These are phyloP conservation scores for Philopotamus ludificatus DNA, from an alignment of 1,140 invertebrate species.

Conservation along the genomic window DNA sequence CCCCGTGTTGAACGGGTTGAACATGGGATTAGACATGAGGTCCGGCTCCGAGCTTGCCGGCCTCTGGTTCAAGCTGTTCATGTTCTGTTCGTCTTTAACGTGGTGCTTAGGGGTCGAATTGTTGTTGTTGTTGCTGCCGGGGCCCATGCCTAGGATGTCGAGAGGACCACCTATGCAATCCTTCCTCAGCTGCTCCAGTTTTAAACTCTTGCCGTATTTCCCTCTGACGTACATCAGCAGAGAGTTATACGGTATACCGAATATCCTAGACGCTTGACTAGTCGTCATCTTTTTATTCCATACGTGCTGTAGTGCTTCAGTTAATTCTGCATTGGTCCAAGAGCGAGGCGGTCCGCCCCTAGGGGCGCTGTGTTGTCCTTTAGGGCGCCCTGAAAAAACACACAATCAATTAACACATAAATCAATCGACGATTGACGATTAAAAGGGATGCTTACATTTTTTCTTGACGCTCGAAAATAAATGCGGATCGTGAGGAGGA, in stretches of 20 bases:
- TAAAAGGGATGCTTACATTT: slow-evolving; percentile 60
- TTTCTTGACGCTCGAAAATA: slow-evolving; percentile 65
- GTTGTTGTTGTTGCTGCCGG: slow-evolving; percentile 70
- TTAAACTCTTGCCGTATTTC: slow-evolving; percentile 86
- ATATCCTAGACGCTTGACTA: slow-evolving; percentile 83
- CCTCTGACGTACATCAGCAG: slow-evolving; percentile 89
- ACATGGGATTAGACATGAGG: slow-evolving; percentile 61
- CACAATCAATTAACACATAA: slow-evolving; percentile 13
- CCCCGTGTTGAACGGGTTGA: slow-evolving; percentile 69
- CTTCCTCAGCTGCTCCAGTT: slow-evolving; percentile 81
- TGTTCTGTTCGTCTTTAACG: slow-evolving; percentile 52
- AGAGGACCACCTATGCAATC: slow-evolving; percentile 78
- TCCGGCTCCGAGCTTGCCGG: slow-evolving; percentile 64
- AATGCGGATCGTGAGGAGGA: slow-evolving; percentile 58
- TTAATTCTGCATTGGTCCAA: slow-evolving; percentile 87
- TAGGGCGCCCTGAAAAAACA: slow-evolving; percentile 62
- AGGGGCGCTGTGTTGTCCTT: slow-evolving; percentile 85
- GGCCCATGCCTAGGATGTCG: slow-evolving; percentile 68
- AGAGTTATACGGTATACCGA: slow-evolving; percentile 89
- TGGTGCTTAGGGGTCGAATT: slow-evolving; percentile 55
- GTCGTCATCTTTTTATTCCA: slow-evolving; percentile 96
- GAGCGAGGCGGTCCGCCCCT: slow-evolving; percentile 83
- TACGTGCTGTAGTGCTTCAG: slow-evolving; percentile 83
- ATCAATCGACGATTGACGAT: not conserved
- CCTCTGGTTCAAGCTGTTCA: slow-evolving; percentile 53